Evolutionary conservation across 2,888 invertebrate genomes (phyloP).

Genomic region (Ormyrus nitidulus): DNA sequence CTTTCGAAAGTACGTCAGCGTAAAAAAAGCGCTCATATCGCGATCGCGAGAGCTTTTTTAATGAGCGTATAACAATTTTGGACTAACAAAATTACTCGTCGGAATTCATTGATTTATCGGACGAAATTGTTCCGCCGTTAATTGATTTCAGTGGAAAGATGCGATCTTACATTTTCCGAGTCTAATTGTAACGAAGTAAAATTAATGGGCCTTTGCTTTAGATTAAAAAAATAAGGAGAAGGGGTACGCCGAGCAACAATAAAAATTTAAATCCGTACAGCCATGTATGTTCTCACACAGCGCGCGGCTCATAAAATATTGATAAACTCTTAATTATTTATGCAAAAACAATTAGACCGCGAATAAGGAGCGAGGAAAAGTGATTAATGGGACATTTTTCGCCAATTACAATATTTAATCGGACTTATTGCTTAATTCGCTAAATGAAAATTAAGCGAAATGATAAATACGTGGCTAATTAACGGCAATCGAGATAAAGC

Average conservation of each 20-base stretch:
- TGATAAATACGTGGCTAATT: slow-evolving; percentile 15
- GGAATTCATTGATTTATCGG: too few relatives aligned
- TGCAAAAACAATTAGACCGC: slow-evolving; percentile 19
- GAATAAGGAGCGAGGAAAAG: background rate
- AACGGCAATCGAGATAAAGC: slow-evolving; percentile 32
- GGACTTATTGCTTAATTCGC: background rate
- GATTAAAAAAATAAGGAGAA: background rate
- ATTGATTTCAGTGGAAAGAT: too few relatives aligned
- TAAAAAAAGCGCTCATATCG: slow-evolving; percentile 24
- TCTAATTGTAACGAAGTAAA: too few relatives aligned
- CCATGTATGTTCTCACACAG: slow-evolving; percentile 10
- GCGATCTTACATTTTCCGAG: too few relatives aligned
- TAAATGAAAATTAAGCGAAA: slow-evolving; percentile 18
- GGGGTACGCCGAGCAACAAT: background rate
- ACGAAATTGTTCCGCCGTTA: too few relatives aligned
- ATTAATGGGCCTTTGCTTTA: too few relatives aligned
- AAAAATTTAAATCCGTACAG: background rate
- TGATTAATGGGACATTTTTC: slow-evolving; percentile 8
- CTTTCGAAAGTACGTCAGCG: slow-evolving; percentile 9
- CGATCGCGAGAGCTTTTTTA: background rate
- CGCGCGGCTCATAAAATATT: background rate
- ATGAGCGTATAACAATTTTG: slow-evolving; percentile 1
- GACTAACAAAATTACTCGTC: too few relatives aligned
- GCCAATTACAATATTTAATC: background rate
- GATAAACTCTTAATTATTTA: slow-evolving; percentile 5